Conservation (phyloP, 1,140 invertebrate genomes). For the Pachypeltis micranthus region DNA sequence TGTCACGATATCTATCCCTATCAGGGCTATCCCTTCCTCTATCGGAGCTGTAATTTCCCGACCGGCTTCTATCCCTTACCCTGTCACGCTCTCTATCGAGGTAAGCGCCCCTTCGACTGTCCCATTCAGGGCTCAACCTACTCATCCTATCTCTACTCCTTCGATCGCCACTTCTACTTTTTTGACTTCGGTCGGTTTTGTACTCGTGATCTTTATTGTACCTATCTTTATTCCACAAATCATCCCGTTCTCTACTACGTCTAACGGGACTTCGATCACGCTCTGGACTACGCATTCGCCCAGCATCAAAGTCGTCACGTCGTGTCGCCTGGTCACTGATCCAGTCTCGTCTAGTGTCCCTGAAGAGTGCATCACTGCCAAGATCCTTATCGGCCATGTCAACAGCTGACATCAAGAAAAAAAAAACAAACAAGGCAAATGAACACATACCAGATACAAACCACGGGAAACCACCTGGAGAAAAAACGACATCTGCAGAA, state of each 20-base stretch:
- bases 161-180: background rate
- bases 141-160: background rate
- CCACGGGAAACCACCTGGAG: no score
- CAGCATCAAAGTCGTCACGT: background rate
- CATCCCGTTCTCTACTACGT: background rate
- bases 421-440: no score
- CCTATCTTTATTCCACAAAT: background rate
- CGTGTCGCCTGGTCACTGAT: background rate
- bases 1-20: background rate
- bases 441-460: no score
- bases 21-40: background rate
- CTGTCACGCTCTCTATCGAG: background rate
- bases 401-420: no score
- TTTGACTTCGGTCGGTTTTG: background rate
- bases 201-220: background rate
- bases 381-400: background rate
- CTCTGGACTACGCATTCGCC: slow-evolving; percentile 16
- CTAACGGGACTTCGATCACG: slow-evolving; percentile 14
- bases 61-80: background rate
- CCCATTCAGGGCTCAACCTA: background rate
- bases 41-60: background rate
- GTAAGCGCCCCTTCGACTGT: background rate
- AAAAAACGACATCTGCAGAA: no score
- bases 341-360: background rate
- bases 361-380: background rate